phyloP scores from a whole-genome alignment of 2,888 invertebrate genomes.

The Seira musarum region DNA sequence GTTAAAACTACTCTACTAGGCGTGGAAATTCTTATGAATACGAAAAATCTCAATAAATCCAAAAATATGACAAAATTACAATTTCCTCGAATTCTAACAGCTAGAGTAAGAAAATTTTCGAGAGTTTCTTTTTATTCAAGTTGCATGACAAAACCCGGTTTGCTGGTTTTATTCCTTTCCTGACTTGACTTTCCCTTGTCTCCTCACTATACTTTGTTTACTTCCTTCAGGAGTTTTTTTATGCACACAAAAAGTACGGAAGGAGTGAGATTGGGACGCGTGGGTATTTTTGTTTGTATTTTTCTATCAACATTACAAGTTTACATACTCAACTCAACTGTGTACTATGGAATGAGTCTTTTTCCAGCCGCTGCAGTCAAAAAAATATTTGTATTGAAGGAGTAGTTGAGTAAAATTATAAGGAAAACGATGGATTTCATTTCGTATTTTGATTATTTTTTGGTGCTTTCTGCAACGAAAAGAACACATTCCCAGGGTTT shows the following conservation, averaged over 20 bases:
- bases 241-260: background rate
- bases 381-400: background rate
- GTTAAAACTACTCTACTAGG: too few relatives aligned
- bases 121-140: too few relatives aligned
- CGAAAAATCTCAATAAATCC: background rate
- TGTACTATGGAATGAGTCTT: background rate
- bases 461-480: background rate
- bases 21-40: too few relatives aligned
- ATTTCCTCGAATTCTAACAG: too few relatives aligned
- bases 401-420: background rate
- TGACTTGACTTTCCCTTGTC: conserved; percentile 15
- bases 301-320: background rate
- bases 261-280: background rate
- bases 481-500: too few relatives aligned
- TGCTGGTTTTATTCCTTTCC: conserved; percentile 48
- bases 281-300: background rate
- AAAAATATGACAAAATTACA: background rate
- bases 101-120: too few relatives aligned
- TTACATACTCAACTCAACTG: background rate
- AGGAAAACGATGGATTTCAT: background rate
- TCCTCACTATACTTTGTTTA: background rate
- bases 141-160: conserved; percentile 51
- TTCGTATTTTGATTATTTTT: background rate
- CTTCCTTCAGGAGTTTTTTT: conserved; percentile 2
- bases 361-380: background rate